Evolutionary conservation across 2,797 vertebrate genomes (phyloP), one percentile per base, ranked within the genome.

Genomic region (Sphenopsis melanotis): DNA sequence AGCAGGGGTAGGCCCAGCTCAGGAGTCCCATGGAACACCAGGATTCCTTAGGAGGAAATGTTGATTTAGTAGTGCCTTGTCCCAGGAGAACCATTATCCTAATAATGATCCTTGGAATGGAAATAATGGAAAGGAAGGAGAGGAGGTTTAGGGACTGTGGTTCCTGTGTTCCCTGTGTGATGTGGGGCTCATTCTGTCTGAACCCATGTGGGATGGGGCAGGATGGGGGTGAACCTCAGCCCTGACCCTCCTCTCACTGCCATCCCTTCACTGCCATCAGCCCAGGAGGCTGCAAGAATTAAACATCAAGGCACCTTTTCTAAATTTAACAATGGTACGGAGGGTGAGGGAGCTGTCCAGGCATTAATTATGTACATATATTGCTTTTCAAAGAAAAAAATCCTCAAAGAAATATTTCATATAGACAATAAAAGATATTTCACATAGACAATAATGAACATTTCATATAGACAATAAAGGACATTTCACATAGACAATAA

Each of bases 261-360:
- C 2, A 7, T 1, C 64, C 46, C 69, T 61, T 8, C 44, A 16
- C 39, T 21, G 37, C 74, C 47, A 29, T 15, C 57, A 41, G 39
- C 22, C 21, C 52, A 3, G 30, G 6, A 46, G 10, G 3, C 47
- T 49, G 59, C 74, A 55, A 41, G 46, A 82, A 79, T 70, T 53
- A 46, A 84, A 53, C 30, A 53, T 10, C 24, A 27, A 46, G 29
- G n/a, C 36, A 60, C 21, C 6, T 89, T 74, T 56, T 14, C 41
- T 39, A 46, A 49, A 23, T 41, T 20, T 34, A 83, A 22, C 23
- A 5, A 0, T 8, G 23, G 22, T 56, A 53, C 0, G 5, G 4
- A 15, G 44, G 30, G 8, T 69, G 53, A 83, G 8, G 9, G 10
- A 92, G 32, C 32, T 89, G 36, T 19, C 61, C 69, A 56, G 65